phyloP scores from a whole-genome alignment of 2,113 vertebrate genomes.

The Typhlomys cinereus region DNA sequence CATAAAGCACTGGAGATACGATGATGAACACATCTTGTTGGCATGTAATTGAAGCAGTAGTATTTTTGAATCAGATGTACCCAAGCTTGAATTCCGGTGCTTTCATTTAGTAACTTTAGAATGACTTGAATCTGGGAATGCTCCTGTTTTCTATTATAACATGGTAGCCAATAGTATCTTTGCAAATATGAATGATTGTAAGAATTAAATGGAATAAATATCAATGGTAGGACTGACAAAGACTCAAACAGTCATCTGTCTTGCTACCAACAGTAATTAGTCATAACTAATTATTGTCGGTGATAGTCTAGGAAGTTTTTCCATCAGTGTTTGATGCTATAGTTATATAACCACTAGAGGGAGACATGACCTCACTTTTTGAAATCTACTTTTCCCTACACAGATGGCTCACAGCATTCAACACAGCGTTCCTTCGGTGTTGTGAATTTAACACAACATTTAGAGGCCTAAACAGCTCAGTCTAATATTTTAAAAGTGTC shows the following conservation, averaged over 20 bases:
- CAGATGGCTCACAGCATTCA: constrained; percentile 55
- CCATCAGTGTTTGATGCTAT: not conserved
- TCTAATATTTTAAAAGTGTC: constrained; percentile 67
- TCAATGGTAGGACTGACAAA: not conserved
- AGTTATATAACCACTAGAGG: constrained; percentile 51
- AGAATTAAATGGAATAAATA: not conserved
- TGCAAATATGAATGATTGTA: not conserved
- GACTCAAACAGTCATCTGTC: not conserved
- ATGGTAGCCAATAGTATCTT: not conserved
- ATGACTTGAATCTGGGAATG: not conserved
- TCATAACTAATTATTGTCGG: not conserved
- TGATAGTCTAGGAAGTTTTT: not conserved
- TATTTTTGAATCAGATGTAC: not conserved
- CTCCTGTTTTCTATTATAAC: not conserved
- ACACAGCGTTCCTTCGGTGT: not conserved
- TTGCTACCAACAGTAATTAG: not conserved
- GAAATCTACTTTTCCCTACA: not conserved
- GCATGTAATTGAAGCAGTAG: not conserved
- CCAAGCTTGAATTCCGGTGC: not conserved
- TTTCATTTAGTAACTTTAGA: not conserved
- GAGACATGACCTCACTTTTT: constrained; percentile 35
- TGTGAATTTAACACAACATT: constrained; percentile 40
- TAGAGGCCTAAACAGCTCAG: constrained; percentile 53
- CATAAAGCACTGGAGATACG: not conserved
- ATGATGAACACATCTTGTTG: not conserved